Evolutionary conservation across 2,113 vertebrate species (phyloP).

Genomic region (Podocnemis expansa): DNA sequence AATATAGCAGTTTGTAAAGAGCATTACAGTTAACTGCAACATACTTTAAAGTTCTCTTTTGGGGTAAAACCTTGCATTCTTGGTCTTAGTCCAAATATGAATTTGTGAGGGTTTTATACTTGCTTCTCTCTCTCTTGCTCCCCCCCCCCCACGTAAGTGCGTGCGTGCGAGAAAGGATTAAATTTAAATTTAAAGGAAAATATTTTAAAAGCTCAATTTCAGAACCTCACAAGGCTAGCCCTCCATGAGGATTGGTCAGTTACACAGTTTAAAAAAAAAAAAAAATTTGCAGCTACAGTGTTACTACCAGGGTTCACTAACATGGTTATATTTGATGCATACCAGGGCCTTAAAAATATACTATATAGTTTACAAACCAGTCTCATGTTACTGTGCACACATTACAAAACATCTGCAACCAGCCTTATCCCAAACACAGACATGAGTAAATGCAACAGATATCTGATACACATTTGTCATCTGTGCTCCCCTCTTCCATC

Average conservation of each 20-base stretch:
- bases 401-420: neutral
- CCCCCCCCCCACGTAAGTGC: no score
- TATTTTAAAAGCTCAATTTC: neutral
- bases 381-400: neutral
- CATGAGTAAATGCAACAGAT: neutral
- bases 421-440: neutral
- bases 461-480: neutral
- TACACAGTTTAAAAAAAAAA: neutral
- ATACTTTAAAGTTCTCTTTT: neutral
- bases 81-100: neutral
- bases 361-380: neutral
- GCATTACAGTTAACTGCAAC: accelerated
- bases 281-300: neutral
- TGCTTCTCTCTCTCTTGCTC: no score
- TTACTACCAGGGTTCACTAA: neutral
- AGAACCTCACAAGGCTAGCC: neutral
- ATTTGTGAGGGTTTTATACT: neutral
- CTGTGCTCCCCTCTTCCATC: conserved; percentile 1
- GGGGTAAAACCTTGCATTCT: neutral
- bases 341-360: neutral
- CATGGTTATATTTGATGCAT: neutral
- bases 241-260: neutral
- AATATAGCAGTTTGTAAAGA: neutral
- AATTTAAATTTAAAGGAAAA: conserved; percentile 40
- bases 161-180: neutral